These are phyloP conservation scores for Pseudopleuronectes americanus DNA, from an alignment of 2,797 vertebrate genomes.

Conservation along the genomic window DNA sequence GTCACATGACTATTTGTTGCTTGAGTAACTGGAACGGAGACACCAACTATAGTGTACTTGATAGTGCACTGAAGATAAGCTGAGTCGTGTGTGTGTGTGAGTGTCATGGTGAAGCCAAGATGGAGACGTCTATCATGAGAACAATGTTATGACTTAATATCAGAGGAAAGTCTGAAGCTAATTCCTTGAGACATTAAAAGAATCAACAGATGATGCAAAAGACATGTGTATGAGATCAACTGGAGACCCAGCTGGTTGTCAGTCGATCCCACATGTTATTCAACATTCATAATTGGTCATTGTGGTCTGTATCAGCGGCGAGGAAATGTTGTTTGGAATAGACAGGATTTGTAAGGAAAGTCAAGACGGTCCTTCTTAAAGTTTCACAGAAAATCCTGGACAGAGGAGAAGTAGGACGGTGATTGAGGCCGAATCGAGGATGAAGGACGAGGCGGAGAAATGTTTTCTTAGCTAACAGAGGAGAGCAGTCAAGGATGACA, in stretches of 20 bases:
- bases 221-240: constrained; percentile 14
- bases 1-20: no score
- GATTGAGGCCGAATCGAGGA: constrained; percentile 26
- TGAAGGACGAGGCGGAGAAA: constrained; percentile 52
- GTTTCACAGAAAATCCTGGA: constrained; percentile 13
- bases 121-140: background rate
- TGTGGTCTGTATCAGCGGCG: background rate
- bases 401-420: constrained; percentile 7
- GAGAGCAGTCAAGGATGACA: constrained; percentile 50
- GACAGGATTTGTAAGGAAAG: constrained; percentile 7
- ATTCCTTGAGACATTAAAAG: background rate
- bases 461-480: constrained; percentile 54
- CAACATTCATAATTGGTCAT: background rate
- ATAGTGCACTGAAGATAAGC: no score
- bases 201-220: constrained; percentile 9
- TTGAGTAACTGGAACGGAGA: no score
- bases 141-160: background rate
- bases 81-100: no score
- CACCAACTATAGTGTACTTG: no score
- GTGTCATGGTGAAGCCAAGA: background rate
- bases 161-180: background rate
- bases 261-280: constrained; percentile 11
- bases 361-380: background rate
- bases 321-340: constrained; percentile 1
- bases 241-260: constrained; percentile 5